phyloP scores from a whole-genome alignment of 2,888 invertebrate genomes.

The Achlya flavicornis region DNA sequence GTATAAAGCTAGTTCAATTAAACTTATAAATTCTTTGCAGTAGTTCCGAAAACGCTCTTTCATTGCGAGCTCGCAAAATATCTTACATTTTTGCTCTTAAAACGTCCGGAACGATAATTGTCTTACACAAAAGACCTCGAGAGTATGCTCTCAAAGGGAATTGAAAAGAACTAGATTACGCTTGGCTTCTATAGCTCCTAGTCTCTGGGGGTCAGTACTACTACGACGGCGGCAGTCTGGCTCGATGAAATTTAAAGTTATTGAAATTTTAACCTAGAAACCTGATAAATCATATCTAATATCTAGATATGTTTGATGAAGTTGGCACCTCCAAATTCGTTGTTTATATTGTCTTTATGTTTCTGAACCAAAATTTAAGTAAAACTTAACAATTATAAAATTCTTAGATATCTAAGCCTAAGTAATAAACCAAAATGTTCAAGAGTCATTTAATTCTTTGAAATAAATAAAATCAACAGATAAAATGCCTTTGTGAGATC shows the following conservation, averaged over 20 bases:
- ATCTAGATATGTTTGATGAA: neutral
- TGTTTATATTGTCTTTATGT: too few relatives aligned
- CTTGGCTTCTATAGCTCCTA: slow-evolving; percentile 44
- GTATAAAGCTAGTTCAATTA: neutral
- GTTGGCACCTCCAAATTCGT: neutral
- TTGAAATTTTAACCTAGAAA: neutral
- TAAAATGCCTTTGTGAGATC: neutral
- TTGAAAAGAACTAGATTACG: slow-evolving; percentile 76
- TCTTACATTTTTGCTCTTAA: slow-evolving; percentile 59
- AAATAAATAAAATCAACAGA: neutral
- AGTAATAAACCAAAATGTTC: neutral
- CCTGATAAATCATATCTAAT: neutral
- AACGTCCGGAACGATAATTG: slow-evolving; percentile 72
- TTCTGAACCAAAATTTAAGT: too few relatives aligned
- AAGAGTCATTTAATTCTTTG: neutral
- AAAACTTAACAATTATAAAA: too few relatives aligned
- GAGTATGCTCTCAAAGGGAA: slow-evolving; percentile 72
- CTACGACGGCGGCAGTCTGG: neutral
- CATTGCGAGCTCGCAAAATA: slow-evolving; percentile 57
- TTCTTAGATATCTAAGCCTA: too few relatives aligned
- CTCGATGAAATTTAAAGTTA: neutral
- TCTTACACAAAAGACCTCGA: slow-evolving; percentile 71
- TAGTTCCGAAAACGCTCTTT: slow-evolving; percentile 19
- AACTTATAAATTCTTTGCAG: neutral
- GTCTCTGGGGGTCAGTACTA: slow-evolving; percentile 31